Evolutionary conservation across 2,797 vertebrate genomes (phyloP).

Genomic region (Pseudocheirus occidentalis): DNA sequence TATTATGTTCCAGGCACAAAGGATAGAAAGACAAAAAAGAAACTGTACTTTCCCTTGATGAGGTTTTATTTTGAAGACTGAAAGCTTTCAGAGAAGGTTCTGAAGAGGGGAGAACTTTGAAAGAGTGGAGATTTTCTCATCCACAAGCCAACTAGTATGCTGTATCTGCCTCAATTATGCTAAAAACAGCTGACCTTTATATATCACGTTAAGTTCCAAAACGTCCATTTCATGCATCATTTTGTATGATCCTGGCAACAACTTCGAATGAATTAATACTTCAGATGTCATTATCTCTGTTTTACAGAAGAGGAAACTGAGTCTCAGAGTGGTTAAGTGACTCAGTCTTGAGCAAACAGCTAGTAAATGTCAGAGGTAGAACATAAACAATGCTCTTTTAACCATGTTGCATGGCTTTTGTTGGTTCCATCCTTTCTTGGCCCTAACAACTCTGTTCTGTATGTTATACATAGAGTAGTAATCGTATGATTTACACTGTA

Average conservation of each 20-base stretch:
- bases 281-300: not conserved
- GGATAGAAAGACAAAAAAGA: not conserved
- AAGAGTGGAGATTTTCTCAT: not conserved
- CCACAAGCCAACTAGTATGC: not conserved
- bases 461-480: too few relatives aligned
- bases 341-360: conserved; percentile 1
- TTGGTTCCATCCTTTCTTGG: not conserved
- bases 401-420: too few relatives aligned
- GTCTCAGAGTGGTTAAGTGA: conserved; percentile 9
- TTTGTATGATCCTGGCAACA: not conserved
- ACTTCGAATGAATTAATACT: not conserved
- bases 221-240: not conserved
- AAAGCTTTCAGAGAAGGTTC: not conserved
- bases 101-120: not conserved
- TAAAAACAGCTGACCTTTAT: not conserved
- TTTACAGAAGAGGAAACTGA: conserved; percentile 30
- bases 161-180: not conserved
- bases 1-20: not conserved
- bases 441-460: too few relatives aligned
- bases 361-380: not conserved
- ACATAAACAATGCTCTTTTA: too few relatives aligned
- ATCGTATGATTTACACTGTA: too few relatives aligned
- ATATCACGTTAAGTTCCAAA: not conserved
- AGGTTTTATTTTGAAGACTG: not conserved
- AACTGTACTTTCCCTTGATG: not conserved